phyloP scores from a whole-genome alignment of 2,888 invertebrate species.

The Dorcus hopei region DNA sequence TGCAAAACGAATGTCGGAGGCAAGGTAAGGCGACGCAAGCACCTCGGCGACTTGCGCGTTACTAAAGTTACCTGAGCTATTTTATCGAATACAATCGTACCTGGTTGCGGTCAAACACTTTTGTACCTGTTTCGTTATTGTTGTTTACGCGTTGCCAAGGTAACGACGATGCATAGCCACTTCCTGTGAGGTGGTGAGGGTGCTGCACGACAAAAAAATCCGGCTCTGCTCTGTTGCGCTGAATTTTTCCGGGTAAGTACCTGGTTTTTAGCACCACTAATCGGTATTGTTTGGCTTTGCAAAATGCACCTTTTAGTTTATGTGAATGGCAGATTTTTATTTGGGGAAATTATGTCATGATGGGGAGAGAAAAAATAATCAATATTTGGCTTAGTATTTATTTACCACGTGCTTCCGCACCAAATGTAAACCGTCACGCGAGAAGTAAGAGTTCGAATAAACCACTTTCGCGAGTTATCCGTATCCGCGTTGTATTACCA shows the following conservation, averaged over 20 bases:
- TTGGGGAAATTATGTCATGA: too few relatives aligned
- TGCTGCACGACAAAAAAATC: conserved; percentile 1
- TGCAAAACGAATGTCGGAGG: too few relatives aligned
- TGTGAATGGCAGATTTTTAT: too few relatives aligned
- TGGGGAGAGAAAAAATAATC: conserved; percentile 2
- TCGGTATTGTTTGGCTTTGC: too few relatives aligned
- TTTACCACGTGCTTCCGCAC: conserved; percentile 5
- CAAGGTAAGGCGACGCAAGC: not conserved
- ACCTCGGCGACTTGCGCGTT: conserved; percentile 7
- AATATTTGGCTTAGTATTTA: conserved; percentile 7
- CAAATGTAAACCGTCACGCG: too few relatives aligned
- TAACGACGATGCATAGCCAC: conserved; percentile 25
- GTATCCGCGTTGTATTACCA: too few relatives aligned
- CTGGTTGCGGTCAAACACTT: conserved; percentile 27
- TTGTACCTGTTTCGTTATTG: conserved; percentile 28
- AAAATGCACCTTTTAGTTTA: too few relatives aligned
- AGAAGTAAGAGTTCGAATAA: too few relatives aligned
- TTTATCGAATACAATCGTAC: conserved; percentile 8
- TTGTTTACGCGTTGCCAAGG: conserved; percentile 37
- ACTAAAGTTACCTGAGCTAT: not conserved
- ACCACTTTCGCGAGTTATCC: too few relatives aligned
- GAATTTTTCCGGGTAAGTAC: not conserved
- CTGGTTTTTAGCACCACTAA: too few relatives aligned
- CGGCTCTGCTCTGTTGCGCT: not conserved
- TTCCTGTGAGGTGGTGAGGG: conserved; percentile 20